A percentile compares a stretch with the other conserved stretches of the same genome.
Conservation (phyloP, 1,140 invertebrate species). For the Pogonomyrmex barbatus region DNA sequence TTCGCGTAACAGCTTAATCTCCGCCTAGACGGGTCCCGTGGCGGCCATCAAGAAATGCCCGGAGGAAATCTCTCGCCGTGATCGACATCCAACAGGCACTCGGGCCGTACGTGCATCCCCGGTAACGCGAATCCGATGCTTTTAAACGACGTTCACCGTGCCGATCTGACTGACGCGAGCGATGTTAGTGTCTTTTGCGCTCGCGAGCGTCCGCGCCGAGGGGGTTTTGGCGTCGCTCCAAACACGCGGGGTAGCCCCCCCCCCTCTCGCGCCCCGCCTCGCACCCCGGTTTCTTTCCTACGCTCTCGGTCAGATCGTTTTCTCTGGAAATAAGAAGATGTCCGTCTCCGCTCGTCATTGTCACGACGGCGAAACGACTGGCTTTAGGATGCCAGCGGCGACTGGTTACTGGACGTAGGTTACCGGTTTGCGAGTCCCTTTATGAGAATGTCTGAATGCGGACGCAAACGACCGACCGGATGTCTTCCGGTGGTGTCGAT, state of each 20-base stretch:
- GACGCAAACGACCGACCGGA: constrained; percentile 19
- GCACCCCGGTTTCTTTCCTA: not conserved
- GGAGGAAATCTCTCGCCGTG: constrained; percentile 44
- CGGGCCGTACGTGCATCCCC: constrained; percentile 22
- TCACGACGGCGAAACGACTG: not conserved
- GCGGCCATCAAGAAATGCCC: not conserved
- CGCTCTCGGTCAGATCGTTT: not conserved
- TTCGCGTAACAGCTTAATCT: constrained; percentile 40
- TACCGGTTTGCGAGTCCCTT: constrained; percentile 12
- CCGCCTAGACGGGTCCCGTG: not conserved
- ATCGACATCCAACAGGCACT: constrained; percentile 37
- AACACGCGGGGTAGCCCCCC: not conserved
- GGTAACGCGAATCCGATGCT: constrained; percentile 59
- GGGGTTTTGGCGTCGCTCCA: constrained; percentile 48
- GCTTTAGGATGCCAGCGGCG: not conserved
- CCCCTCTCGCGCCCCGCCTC: no score
- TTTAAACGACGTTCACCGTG: constrained; percentile 54
- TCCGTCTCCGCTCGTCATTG: constrained; percentile 26
- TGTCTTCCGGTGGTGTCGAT: not conserved
- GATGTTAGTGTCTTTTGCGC: constrained; percentile 24
- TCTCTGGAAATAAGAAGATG: constrained; percentile 10
- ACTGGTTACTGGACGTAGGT: not conserved
- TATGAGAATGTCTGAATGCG: constrained; percentile 34
- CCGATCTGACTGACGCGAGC: constrained; percentile 5
- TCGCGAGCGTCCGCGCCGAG: constrained; percentile 20